Evolutionary conservation across 2,113 vertebrate genomes (phyloP).

Genomic region (Eolophus roseicapilla): DNA sequence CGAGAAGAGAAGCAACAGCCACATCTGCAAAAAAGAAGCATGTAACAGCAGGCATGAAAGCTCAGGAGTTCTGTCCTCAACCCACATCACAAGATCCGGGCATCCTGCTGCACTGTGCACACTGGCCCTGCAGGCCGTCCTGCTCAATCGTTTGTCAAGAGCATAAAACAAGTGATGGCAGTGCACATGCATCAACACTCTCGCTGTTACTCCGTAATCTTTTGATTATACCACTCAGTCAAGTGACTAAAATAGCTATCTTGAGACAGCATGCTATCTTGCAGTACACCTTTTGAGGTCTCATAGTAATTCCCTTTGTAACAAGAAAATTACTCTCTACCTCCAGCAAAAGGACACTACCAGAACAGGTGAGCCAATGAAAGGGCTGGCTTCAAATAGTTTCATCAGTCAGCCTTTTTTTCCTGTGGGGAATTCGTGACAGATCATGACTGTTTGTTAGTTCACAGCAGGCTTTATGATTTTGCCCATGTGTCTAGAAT

Average conservation of each 20-base stretch:
- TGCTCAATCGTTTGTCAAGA: background rate
- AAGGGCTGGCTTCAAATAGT: background rate
- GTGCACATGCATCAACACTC: constrained; percentile 14
- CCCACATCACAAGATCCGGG: background rate
- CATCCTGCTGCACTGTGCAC: background rate
- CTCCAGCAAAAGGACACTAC: background rate
- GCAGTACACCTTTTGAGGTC: background rate
- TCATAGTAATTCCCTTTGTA: background rate
- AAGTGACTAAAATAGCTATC: constrained; percentile 40
- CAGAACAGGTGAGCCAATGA: background rate
- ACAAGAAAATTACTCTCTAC: background rate
- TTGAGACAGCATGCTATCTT: constrained; percentile 35
- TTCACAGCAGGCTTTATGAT: background rate
- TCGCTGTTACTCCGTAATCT: constrained; percentile 42
- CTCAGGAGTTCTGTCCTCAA: background rate
- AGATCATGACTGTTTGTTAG: background rate
- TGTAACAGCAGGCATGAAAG: background rate
- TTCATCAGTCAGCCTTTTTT: background rate
- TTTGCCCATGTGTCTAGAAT: background rate
- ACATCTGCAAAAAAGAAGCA: background rate
- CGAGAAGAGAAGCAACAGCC: background rate
- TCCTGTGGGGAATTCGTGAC: background rate
- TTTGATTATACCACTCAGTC: constrained; percentile 33
- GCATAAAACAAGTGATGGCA: background rate
- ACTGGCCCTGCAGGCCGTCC: background rate